Conservation (phyloP, 2,113 vertebrate genomes). For the Bambusicola thoracicus region DNA sequence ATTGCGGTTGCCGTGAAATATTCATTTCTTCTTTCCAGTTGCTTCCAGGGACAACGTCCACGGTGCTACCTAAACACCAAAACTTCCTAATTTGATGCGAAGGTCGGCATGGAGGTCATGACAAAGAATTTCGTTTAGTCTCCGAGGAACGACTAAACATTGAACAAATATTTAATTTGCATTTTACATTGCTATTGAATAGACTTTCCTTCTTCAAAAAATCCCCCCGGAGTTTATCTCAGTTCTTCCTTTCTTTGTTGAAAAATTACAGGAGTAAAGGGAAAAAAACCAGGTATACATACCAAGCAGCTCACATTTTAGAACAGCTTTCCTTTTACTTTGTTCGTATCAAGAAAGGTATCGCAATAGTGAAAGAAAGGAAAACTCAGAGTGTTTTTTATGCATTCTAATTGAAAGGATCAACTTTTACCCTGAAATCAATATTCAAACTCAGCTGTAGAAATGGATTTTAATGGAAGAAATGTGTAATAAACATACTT, state of each 20-base stretch:
- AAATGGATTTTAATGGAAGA: neutral
- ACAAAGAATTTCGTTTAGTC: constrained; percentile 23
- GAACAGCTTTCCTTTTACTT: neutral
- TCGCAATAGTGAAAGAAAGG: neutral
- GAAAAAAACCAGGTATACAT: neutral
- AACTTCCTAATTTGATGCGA: constrained; percentile 47
- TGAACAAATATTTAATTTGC: constrained; percentile 55
- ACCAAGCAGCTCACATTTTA: neutral
- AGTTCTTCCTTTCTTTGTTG: neutral
- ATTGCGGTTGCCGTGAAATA: neutral
- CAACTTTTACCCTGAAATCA: neutral
- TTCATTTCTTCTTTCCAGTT: constrained; percentile 24
- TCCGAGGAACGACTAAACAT: constrained; percentile 5
- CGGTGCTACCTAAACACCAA: constrained; percentile 18
- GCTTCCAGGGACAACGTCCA: constrained; percentile 15
- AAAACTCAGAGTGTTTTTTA: neutral
- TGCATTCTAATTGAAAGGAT: neutral
- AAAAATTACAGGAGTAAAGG: neutral
- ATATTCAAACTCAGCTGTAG: neutral
- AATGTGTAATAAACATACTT: neutral
- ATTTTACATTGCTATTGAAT: constrained; percentile 41
- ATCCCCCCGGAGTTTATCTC: constrained; percentile 14
- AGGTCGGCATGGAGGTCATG: neutral
- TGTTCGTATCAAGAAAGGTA: neutral
- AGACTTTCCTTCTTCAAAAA: constrained; percentile 22